These are phyloP conservation scores for Leucoraja ocellata DNA, from an alignment of 2,797 vertebrate species.

Conservation along the genomic window DNA sequence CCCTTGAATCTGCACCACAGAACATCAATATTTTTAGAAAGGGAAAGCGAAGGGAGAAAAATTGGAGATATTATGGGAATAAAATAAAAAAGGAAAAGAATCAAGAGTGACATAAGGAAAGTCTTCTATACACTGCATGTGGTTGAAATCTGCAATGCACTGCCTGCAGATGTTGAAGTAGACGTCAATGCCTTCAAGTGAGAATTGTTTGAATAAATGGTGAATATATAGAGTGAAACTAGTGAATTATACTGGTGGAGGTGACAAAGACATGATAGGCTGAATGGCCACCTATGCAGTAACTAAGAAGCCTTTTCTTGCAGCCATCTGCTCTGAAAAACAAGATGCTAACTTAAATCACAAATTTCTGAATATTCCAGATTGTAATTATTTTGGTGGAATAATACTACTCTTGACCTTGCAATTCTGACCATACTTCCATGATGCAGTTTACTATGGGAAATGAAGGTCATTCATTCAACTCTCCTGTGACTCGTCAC, in stretches of 20 bases:
- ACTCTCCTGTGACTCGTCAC: neutral
- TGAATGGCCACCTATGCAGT: too few species aligned
- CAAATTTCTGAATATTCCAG: neutral
- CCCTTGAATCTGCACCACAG: neutral
- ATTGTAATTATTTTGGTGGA: neutral
- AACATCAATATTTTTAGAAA: neutral
- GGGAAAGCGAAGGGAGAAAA: neutral
- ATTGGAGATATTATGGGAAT: neutral
- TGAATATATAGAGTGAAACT: too few species aligned
- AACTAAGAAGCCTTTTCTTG: neutral
- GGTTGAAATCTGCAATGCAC: too few species aligned
- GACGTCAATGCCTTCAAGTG: too few species aligned
- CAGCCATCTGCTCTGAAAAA: neutral
- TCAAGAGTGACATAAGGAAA: too few species aligned
- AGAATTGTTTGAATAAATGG: too few species aligned
- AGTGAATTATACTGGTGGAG: too few species aligned
- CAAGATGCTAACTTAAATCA: neutral
- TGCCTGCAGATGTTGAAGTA: too few species aligned
- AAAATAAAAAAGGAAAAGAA: too few species aligned
- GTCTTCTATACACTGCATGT: too few species aligned
- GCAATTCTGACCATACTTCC: neutral
- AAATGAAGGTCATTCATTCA: neutral
- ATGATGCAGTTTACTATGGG: neutral
- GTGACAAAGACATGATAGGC: too few species aligned
- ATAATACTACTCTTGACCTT: neutral